phyloP scores from a whole-genome alignment of 2,797 vertebrate genomes.

The Geotrypetes seraphini region DNA sequence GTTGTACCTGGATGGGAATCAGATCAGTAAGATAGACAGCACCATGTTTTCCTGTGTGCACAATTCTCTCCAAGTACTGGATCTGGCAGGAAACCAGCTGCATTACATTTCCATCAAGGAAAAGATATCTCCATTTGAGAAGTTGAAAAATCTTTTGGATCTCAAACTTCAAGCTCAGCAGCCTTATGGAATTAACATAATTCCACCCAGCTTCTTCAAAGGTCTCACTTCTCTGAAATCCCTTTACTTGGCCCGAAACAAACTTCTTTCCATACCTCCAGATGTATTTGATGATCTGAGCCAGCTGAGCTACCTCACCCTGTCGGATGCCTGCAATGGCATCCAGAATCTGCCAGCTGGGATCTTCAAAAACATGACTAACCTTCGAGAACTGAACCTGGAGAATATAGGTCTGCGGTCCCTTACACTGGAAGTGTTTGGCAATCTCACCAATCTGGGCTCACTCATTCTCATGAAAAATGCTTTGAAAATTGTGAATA shows the following conservation, averaged over 20 bases:
- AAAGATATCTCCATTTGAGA: conserved; percentile 52
- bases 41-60: conserved; percentile 32
- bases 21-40: conserved; percentile 43
- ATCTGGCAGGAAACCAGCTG: conserved; percentile 55
- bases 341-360: conserved; percentile 55
- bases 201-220: conserved; percentile 47
- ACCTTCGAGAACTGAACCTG: conserved; percentile 42
- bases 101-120: conserved; percentile 26
- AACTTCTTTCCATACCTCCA: conserved; percentile 33
- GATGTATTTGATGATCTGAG: conserved; percentile 64
- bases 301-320: conserved; percentile 43
- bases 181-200: conserved; percentile 49
- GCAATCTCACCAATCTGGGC: background rate
- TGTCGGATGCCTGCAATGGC: conserved; percentile 57
- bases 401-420: conserved; percentile 53
- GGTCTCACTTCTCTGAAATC: conserved; percentile 48
- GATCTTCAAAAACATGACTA: conserved; percentile 66
- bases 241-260: conserved; percentile 60
- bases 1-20: conserved; percentile 70
- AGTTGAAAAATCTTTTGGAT: conserved; percentile 53
- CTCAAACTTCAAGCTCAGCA: conserved; percentile 53
- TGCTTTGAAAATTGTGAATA: conserved; percentile 51
- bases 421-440: background rate
- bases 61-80: conserved; percentile 50
- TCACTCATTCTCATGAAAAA: conserved; percentile 62